A percentile compares a stretch with the other conserved stretches of the same genome.
Evolutionary conservation across 2,888 invertebrate genomes (phyloP).

Genomic region (Cylloceria caligata): DNA sequence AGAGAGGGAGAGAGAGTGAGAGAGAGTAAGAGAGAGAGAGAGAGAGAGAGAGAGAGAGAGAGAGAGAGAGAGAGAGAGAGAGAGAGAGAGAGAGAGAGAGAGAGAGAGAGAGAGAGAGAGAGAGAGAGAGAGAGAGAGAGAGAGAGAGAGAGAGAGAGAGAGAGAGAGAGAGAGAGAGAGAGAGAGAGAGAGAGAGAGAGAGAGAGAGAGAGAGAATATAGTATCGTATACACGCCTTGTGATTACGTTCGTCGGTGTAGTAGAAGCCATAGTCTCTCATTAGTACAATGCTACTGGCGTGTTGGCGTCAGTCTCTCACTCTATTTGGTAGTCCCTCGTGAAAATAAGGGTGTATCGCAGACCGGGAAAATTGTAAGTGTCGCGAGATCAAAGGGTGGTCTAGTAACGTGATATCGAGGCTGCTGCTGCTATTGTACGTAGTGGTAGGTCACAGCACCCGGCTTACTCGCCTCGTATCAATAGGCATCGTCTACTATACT

Average conservation of each 20-base stretch:
- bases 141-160: no score
- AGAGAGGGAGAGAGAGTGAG: no score
- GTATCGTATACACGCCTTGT: conserved; percentile 78
- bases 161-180: conserved; percentile 23
- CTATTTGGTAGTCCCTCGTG: conserved; percentile 43
- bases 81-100: no score
- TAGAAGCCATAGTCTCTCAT: conserved; percentile 82
- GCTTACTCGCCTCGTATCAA: conserved; percentile 34
- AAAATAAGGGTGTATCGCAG: conserved; percentile 78
- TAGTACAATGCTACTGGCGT: conserved; percentile 72
- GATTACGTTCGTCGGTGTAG: conserved; percentile 77
- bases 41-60: no score
- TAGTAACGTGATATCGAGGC: conserved; percentile 83
- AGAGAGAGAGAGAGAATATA: conserved; percentile 37
- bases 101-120: no score
- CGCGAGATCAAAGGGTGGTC: conserved; percentile 84
- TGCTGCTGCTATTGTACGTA: conserved; percentile 55
- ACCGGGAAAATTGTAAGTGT: conserved; percentile 84
- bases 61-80: no score
- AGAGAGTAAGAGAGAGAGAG: no score
- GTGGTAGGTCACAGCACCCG: background rate
- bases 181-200: conserved; percentile 22
- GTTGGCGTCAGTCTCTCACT: conserved; percentile 49
- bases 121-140: no score
- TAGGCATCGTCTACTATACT: conserved; percentile 6